Base-by-base conservation (phyloP, 2,888 invertebrate genomes). In the Galeruca laticollis region DNA sequence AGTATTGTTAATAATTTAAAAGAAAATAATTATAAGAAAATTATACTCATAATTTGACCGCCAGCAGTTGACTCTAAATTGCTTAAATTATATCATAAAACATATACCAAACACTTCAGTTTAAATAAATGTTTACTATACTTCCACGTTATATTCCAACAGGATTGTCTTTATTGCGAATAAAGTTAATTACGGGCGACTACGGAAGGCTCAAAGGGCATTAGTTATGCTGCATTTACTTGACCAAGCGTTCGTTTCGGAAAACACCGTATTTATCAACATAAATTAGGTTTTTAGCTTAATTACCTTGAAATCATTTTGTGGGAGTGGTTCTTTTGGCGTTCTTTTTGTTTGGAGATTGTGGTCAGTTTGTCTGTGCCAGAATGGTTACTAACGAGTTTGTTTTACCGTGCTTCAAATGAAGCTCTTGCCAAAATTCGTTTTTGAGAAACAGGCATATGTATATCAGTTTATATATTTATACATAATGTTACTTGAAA, bases 201-300 rank as follows among this genome's bases (percentile, higher is more conserved):
- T 35, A 9, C 21, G 31, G 18, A 35, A n/a, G 21, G n/a, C 67
- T 64, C 51, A 43, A 54, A 60, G 33, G 35, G 47, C 67, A 70
- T 70, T 70, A 68, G 60, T 60, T 20, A 67, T 60, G 61, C 40
- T 70, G 70, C 70, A 67, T 62, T 67, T 62, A 66, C 70, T 70
- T 70, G 57, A 62, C 66, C 63, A 40, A 35, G 47, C 43, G 63
- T 63, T 67, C 67, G 51, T 64, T 70, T 61, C 31, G 65, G 65
- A 57, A 67, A 66, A 69, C 54, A 21, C 26, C 35, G 57, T 61
- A 60, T 70, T 70, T 70, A 70, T 70, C 69, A 65, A 61, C 35
- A 61, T 49, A 56, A 65, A 69, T 60, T 69, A 60, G 63, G 60
- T 69, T 60, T 69, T 63, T 60, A 56, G 69, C 59, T 59, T 59